phyloP scores from a whole-genome alignment of 2,888 invertebrate genomes.

The Sicus ferrugineus region DNA sequence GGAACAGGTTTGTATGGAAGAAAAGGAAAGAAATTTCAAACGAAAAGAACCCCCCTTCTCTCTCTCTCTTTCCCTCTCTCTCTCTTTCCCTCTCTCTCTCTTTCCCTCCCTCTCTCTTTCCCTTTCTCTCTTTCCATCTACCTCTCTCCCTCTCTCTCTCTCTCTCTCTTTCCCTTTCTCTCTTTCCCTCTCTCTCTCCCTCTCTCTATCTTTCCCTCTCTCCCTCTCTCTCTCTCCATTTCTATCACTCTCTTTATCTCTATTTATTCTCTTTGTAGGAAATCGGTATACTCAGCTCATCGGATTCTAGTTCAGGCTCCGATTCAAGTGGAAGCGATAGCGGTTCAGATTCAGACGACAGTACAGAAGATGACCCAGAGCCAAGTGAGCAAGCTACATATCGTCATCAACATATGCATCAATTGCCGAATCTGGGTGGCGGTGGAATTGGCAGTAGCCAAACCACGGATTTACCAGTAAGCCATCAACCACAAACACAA shows the following conservation, averaged over 20 bases:
- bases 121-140: too few species aligned
- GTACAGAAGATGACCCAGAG: slow-evolving; percentile 54
- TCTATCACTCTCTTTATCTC: too few species aligned
- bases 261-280: slow-evolving; percentile 48
- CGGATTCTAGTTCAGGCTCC: slow-evolving; percentile 62
- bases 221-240: too few species aligned
- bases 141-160: too few species aligned
- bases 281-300: slow-evolving; percentile 61
- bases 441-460: slow-evolving; percentile 51
- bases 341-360: slow-evolving; percentile 62
- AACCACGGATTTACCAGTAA: slow-evolving; percentile 45
- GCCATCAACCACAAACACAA: slow-evolving; percentile 38
- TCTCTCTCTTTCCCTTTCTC: too few species aligned
- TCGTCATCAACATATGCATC: slow-evolving; percentile 49
- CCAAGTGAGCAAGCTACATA: slow-evolving; percentile 36
- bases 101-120: too few species aligned
- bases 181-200: too few species aligned
- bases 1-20: slow-evolving; percentile 52
- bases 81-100: too few species aligned
- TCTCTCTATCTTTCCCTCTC: too few species aligned
- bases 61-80: too few species aligned
- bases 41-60: too few species aligned
- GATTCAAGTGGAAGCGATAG: slow-evolving; percentile 63
- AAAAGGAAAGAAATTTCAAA: too few species aligned
- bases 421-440: slow-evolving; percentile 54